Conservation (phyloP, 2,113 vertebrate genomes). For the Hypomesus transpacificus region DNA sequence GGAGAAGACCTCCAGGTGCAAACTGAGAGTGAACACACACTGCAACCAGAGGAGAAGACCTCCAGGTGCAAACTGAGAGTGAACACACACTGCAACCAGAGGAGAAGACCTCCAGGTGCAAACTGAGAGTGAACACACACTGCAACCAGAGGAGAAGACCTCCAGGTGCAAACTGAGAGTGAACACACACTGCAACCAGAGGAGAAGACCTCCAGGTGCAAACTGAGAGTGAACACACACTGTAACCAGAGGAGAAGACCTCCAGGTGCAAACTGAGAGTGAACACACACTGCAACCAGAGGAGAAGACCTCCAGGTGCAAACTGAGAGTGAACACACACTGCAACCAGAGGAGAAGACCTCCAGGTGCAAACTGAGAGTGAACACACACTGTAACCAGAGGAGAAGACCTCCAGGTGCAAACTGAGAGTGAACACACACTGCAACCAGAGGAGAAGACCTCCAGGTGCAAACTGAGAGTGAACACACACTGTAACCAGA, state of each 20-base stretch:
- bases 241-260: not conserved
- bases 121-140: not conserved
- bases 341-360: not conserved
- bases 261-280: too few species aligned
- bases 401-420: too few species aligned
- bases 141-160: not conserved
- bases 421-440: not conserved
- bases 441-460: not conserved
- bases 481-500: not conserved
- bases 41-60: too few species aligned
- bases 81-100: not conserved
- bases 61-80: too few species aligned
- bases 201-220: too few species aligned
- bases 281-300: not conserved
- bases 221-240: not conserved
- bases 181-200: not conserved
- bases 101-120: too few species aligned
- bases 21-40: not conserved
- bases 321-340: not conserved
- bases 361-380: too few species aligned
- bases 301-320: too few species aligned
- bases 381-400: not conserved
- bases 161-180: too few species aligned
- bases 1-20: too few species aligned
- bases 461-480: too few species aligned